A percentile compares a stretch with the other conserved stretches of the same genome.
Conservation (phyloP, 2,113 vertebrate species). For the Oncorhynchus clarkii region DNA sequence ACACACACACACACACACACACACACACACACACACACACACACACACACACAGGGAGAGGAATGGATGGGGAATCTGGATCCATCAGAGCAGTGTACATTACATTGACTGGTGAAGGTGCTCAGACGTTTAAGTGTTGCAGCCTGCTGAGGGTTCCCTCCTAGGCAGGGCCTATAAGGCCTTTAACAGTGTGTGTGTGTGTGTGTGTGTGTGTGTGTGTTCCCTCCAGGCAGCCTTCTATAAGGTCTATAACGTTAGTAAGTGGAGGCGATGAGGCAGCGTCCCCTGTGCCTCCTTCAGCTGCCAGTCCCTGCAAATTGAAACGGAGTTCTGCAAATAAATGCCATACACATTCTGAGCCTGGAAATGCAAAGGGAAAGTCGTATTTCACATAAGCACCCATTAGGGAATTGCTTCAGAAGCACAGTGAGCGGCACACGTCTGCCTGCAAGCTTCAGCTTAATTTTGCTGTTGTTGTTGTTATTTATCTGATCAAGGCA, state of each 20-base stretch:
- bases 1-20: too few species aligned
- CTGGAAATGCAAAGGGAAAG: slow-evolving; percentile 61
- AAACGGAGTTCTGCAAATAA: slow-evolving; percentile 83
- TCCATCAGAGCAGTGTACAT: slow-evolving; percentile 57
- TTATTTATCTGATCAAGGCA: slow-evolving; percentile 89
- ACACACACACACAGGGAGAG: too few species aligned
- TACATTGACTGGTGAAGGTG: slow-evolving; percentile 73
- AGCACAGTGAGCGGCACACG: slow-evolving; percentile 22
- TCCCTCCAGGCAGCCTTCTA: too few species aligned
- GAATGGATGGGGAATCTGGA: slow-evolving; percentile 48
- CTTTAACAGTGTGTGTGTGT: slow-evolving; percentile 19
- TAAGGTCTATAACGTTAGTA: slow-evolving; percentile 45
- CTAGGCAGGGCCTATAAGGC: slow-evolving; percentile 49
- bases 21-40: too few species aligned
- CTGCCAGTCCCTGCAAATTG: slow-evolving; percentile 87
- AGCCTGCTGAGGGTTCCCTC: slow-evolving; percentile 67
- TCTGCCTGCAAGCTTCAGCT: slow-evolving; percentile 22
- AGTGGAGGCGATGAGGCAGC: slow-evolving; percentile 75
- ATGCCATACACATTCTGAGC: slow-evolving; percentile 67
- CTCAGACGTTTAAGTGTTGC: slow-evolving; percentile 66
- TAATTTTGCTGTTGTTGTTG: slow-evolving; percentile 69
- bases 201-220: too few species aligned
- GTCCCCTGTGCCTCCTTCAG: slow-evolving; percentile 83
- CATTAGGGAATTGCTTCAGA: slow-evolving; percentile 78
- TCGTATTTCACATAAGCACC: slow-evolving; percentile 84